These are phyloP conservation scores for Sinocyclocheilus rhinocerous DNA, from an alignment of 2,113 vertebrate species.

Conservation along the genomic window DNA sequence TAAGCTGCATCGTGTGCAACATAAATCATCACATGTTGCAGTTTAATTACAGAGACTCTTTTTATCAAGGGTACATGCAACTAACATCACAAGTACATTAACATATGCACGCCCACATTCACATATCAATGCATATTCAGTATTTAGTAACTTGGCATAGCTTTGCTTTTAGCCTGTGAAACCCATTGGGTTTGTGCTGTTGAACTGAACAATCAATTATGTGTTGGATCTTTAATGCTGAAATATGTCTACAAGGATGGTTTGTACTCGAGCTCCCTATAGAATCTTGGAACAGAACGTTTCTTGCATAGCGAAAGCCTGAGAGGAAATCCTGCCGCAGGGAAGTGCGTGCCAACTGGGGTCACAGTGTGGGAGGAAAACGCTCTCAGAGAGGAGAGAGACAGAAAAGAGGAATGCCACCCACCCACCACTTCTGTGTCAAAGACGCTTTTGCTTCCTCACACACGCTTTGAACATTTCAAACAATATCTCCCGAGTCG, in stretches of 20 bases:
- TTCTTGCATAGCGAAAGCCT: conserved; percentile 26
- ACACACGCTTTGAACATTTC: conserved; percentile 49
- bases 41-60: conserved; percentile 1
- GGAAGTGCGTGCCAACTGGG: conserved; percentile 16
- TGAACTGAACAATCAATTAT: not conserved
- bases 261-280: not conserved
- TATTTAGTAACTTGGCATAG: not conserved
- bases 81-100: not conserved
- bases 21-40: not conserved
- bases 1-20: not conserved
- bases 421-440: conserved; percentile 65
- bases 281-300: conserved; percentile 26
- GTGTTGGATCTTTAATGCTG: not conserved
- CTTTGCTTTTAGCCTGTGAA: not conserved
- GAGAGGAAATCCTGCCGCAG: conserved; percentile 39
- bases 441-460: conserved; percentile 52
- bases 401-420: conserved; percentile 56
- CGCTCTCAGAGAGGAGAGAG: conserved; percentile 57
- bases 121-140: not conserved
- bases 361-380: conserved; percentile 47
- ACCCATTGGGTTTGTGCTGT: not conserved
- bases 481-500: conserved; percentile 27
- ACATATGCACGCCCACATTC: not conserved
- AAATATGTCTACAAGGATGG: not conserved
- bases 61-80: not conserved